A percentile compares a stretch with the other conserved stretches of the same genome.
These are phyloP conservation scores for Cuculus canorus DNA, from an alignment of 2,797 vertebrate genomes.

Conservation along the genomic window DNA sequence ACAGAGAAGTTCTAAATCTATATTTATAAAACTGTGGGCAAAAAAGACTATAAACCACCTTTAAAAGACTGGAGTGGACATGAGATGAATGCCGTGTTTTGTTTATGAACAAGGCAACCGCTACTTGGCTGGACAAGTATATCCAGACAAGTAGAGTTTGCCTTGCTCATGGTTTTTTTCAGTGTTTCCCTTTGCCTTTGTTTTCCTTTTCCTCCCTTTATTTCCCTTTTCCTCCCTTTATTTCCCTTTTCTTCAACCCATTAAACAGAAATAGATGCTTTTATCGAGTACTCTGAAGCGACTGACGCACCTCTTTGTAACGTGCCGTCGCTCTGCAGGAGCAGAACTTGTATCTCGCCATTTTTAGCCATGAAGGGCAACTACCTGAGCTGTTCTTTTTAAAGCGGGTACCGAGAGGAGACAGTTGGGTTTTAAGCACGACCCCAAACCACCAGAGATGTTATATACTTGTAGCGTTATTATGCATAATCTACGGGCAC, in stretches of 20 bases:
- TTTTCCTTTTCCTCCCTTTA: neutral
- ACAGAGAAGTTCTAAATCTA: conserved; percentile 24
- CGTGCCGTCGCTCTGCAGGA: conserved; percentile 69
- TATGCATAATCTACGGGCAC: neutral
- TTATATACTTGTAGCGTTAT: neutral
- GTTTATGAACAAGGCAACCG: neutral
- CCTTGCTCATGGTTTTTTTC: too few species aligned
- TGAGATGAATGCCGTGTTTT: neutral
- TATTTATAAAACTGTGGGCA: conserved; percentile 57
- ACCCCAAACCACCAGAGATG: neutral
- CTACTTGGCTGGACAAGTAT: neutral
- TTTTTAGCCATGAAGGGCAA: conserved; percentile 7
- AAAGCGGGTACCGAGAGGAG: neutral
- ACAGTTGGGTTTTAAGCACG: neutral
- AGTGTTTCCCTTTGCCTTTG: too few species aligned
- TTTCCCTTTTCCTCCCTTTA: neutral
- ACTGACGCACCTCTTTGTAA: conserved; percentile 21
- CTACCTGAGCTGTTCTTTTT: neutral
- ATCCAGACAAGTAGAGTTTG: too few species aligned
- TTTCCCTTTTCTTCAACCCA: neutral
- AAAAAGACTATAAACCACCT: neutral
- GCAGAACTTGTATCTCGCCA: conserved; percentile 15
- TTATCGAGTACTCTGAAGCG: conserved; percentile 1
- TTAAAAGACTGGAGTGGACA: neutral
- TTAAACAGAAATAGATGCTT: neutral